Evolutionary conservation across 2,888 invertebrate species (phyloP), one percentile per base, ranked within the genome.

Genomic region (Yponomeuta cagnagella): DNA sequence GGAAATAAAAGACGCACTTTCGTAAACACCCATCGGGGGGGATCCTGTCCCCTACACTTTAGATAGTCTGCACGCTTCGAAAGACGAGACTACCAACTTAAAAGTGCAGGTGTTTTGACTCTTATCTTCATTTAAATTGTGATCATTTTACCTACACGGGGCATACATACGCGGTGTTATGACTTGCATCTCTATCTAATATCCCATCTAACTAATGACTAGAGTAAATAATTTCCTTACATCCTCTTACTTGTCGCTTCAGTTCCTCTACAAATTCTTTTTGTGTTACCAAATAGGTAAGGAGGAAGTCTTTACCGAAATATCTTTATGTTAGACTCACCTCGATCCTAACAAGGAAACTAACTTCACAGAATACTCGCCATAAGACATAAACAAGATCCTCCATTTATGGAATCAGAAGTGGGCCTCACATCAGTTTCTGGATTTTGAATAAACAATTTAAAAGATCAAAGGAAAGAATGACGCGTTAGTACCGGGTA

Each of bases 161-260:
- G 43, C 48, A 65, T 65, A 48, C 87, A 86, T 87, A 88, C 89
- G 88, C 84, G 89, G 88, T 86, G 88, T 88, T 87, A 86, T 89
- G 79, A 83, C 82, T 82, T 80, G 82, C 84, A 84, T 84, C 85
- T 70, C 87, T 84, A 89, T 82, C 85, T 88, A 89, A 89, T 90
- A 88, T 85, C 83, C 82, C 75, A 74, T 78, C 79, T 58, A 12
- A 58, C 52, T 58, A 58, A 58, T 58, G 15, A 43, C 3, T 43
- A 43, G 43, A 43, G 8, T 43, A 8, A 37, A 37, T 6, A 8
- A 8, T 8, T 43, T 43, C 43, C 43, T 43, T 5, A 43, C 43
- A 43, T 43, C 43, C 9, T 5, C 8, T 43, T 43, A 0, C 43
- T 43, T 43, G 8, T 43, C 37, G 6, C 6, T 43, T 43, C 6